Percentiles rank a stretch among this genome's conserved stretches.
phyloP scores from a whole-genome alignment of 2,113 vertebrate species.

The Sorex araneus region DNA sequence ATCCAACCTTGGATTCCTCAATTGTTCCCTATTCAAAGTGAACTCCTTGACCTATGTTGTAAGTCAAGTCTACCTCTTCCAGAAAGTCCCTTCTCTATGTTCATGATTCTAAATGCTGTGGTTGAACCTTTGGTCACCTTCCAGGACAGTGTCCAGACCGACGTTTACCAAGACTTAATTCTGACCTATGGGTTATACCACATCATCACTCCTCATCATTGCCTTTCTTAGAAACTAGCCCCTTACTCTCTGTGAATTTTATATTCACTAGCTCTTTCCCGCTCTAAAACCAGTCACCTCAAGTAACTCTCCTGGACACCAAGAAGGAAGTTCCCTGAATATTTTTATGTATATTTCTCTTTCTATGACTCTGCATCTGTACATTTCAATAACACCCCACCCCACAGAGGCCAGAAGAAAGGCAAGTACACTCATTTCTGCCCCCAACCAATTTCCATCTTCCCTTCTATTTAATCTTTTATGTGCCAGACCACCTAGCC shows the following conservation, averaged over 20 bases:
- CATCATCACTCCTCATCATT: not conserved
- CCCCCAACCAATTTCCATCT: not conserved
- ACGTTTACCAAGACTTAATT: constrained; percentile 13
- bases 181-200: not conserved
- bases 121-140: not conserved
- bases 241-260: not conserved
- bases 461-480: not conserved
- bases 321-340: not conserved
- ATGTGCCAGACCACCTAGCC: not conserved
- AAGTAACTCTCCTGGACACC: not conserved
- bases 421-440: not conserved
- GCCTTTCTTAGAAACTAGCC: not conserved
- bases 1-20: not conserved
- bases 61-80: not conserved
- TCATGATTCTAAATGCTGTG: not conserved
- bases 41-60: not conserved
- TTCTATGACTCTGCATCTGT: not conserved
- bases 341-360: constrained; percentile 32
- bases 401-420: not conserved
- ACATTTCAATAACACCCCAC: not conserved
- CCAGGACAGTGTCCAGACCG: not conserved
- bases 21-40: not conserved
- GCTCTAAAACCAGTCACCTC: not conserved
- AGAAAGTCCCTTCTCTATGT: not conserved
- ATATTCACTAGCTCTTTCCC: not conserved